These are phyloP conservation scores for Acanthoscelides obtectus DNA, from an alignment of 2,888 invertebrate genomes.

Conservation along the genomic window DNA sequence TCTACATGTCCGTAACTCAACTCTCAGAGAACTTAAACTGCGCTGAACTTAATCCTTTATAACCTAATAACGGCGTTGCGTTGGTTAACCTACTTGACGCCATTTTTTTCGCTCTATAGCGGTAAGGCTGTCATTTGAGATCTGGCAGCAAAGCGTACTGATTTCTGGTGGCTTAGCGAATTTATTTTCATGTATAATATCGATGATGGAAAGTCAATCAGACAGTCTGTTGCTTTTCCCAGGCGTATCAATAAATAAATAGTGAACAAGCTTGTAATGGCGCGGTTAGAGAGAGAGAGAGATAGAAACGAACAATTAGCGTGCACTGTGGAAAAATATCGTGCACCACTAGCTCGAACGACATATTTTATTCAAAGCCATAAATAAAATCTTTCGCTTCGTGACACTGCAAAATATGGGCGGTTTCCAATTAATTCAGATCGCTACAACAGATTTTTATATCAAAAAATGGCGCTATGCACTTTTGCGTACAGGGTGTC, in stretches of 20 bases:
- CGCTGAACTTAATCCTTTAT: no score
- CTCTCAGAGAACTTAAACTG: no score
- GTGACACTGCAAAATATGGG: background rate
- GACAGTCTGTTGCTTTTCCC: background rate
- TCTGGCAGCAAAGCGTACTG: no score
- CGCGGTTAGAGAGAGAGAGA: background rate
- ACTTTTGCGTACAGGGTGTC: background rate
- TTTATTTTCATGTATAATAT: no score
- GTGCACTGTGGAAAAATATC: background rate
- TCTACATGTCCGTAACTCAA: no score
- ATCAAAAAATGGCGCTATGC: background rate
- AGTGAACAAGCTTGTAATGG: background rate
- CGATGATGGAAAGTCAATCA: background rate
- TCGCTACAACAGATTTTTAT: background rate
- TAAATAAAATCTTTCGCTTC: background rate
- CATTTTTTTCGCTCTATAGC: no score
- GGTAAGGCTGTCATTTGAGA: no score
- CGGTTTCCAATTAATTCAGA: background rate
- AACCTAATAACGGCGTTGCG: no score
- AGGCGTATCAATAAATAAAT: background rate
- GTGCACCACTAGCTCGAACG: background rate
- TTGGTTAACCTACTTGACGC: no score
- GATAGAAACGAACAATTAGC: background rate
- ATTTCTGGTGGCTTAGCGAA: no score
- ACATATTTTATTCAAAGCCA: background rate